Conservation (phyloP, 1,140 invertebrate genomes). For the Drosophila lini region DNA sequence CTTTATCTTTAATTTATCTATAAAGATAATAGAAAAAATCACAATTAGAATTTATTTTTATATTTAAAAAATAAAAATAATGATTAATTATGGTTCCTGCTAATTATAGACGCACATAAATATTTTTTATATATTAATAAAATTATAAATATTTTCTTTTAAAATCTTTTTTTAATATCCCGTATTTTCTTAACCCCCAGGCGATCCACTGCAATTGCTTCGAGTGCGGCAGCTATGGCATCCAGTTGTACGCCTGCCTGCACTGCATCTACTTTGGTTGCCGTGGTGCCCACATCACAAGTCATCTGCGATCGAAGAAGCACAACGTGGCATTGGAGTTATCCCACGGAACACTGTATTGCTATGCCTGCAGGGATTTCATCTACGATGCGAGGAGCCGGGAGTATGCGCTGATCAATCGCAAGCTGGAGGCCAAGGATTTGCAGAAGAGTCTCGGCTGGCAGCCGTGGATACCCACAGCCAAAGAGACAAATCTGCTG, state of each 20-base stretch:
- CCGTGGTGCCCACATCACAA: constrained; percentile 92
- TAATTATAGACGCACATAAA: too few species aligned
- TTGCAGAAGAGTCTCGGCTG: constrained; percentile 89
- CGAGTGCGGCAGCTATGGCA: constrained; percentile 90
- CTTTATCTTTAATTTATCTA: too few species aligned
- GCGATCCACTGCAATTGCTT: constrained; percentile 80
- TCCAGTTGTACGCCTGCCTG: constrained; percentile 94
- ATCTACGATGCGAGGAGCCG: constrained; percentile 92
- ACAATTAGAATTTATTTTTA: too few species aligned
- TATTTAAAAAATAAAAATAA: too few species aligned
- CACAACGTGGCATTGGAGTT: constrained; percentile 95
- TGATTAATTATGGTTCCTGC: too few species aligned
- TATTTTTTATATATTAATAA: not conserved
- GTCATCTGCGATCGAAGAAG: constrained; percentile 92
- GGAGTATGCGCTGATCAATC: constrained; percentile 86
- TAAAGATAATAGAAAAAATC: too few species aligned
- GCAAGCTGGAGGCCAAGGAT: constrained; percentile 87
- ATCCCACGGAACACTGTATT: constrained; percentile 95
- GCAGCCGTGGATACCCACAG: constrained; percentile 92
- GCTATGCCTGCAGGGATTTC: constrained; percentile 95
- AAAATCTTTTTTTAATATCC: not conserved
- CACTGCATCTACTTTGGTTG: constrained; percentile 97
- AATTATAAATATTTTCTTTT: not conserved
- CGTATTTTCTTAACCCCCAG: constrained; percentile 3
- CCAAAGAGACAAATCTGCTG: constrained; percentile 89